Conservation (phyloP, 2,888 invertebrate genomes). For the Acleris holmiana region DNA sequence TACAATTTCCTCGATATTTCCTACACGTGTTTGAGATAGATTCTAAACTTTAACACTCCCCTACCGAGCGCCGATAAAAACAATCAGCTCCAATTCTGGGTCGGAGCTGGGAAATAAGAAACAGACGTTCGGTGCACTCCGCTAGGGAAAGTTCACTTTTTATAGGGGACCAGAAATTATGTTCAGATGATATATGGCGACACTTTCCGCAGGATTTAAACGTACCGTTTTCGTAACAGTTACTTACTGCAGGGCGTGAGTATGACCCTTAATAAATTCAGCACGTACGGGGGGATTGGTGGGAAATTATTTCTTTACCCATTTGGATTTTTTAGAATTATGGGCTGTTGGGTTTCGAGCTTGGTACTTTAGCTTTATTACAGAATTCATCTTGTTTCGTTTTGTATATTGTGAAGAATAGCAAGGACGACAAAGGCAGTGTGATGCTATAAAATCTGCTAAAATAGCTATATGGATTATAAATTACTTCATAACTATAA, state of each 20-base stretch:
- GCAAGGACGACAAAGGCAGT: no score
- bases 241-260: conserved; percentile 70
- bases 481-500: no score
- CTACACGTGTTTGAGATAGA: conserved; percentile 69
- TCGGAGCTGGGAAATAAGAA: conserved; percentile 71
- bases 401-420: background rate
- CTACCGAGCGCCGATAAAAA: conserved; percentile 69
- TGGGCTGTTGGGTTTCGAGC: conserved; percentile 25
- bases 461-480: no score
- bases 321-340: conserved; percentile 34
- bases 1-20: conserved; percentile 44
- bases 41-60: conserved; percentile 64
- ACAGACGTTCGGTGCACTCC: conserved; percentile 58
- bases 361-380: conserved; percentile 25
- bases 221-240: conserved; percentile 73
- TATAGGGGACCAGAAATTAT: conserved; percentile 77
- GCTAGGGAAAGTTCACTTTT: conserved; percentile 67
- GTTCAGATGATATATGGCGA: conserved; percentile 75
- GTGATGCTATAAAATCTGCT: no score
- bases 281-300: conserved; percentile 66
- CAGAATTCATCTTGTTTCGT: conserved; percentile 7
- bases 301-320: conserved; percentile 61
- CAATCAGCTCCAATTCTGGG: conserved; percentile 70
- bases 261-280: conserved; percentile 80
- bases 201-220: conserved; percentile 79